Conservation (phyloP, 2,888 invertebrate genomes). For the Pterostichus niger region DNA sequence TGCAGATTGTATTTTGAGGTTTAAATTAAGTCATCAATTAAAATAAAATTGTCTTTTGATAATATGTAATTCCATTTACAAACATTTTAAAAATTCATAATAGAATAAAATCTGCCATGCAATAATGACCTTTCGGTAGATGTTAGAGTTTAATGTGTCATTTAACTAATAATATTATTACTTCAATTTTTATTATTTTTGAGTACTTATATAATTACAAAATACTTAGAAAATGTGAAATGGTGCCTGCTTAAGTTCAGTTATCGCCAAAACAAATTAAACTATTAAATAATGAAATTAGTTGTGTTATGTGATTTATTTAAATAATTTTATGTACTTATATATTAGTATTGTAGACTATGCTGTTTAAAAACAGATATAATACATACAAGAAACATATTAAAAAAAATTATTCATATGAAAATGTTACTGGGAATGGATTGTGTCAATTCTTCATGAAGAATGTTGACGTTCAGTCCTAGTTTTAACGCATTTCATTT, state of each 20-base stretch:
- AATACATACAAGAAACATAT: constrained; percentile 63
- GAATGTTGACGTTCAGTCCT: constrained; percentile 68
- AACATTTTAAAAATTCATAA: too few relatives aligned
- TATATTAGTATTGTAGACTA: constrained; percentile 63
- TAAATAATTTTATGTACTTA: constrained; percentile 46
- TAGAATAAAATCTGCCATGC: too few relatives aligned
- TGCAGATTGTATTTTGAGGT: constrained; percentile 14
- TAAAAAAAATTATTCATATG: constrained; percentile 38
- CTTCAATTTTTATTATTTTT: neutral
- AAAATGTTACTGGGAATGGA: constrained; percentile 67
- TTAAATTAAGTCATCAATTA: neutral
- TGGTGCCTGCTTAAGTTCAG: constrained; percentile 44
- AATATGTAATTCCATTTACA: too few relatives aligned
- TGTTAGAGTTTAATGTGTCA: too few relatives aligned
- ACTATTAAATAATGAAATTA: neutral
- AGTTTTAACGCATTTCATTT: constrained; percentile 63
- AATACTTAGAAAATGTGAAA: neutral
- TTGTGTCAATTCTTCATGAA: constrained; percentile 68
- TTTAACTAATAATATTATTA: neutral
- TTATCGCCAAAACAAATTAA: constrained; percentile 25
- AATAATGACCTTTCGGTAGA: too few relatives aligned
- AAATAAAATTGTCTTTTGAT: too few relatives aligned
- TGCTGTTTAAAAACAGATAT: constrained; percentile 67
- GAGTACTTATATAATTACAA: neutral
- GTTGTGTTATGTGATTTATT: neutral